Conservation (phyloP, 2,888 invertebrate genomes). For the Machimus rusticus region DNA sequence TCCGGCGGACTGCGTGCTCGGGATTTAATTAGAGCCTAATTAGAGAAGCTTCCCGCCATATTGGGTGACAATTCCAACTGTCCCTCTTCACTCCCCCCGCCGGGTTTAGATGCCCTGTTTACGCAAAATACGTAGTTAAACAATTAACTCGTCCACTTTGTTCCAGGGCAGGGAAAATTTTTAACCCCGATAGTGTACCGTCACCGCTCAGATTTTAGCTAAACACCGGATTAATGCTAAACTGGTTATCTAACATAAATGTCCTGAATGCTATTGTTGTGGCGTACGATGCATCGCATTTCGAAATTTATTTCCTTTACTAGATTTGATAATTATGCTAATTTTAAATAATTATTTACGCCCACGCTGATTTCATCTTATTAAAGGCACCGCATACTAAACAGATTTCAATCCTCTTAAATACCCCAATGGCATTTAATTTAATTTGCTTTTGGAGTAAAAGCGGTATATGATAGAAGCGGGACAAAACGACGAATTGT, state of each 20-base stretch:
- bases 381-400: background rate
- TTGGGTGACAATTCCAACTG: background rate
- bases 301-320: background rate
- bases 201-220: background rate
- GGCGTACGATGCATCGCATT: background rate
- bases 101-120: background rate
- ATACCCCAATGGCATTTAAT: background rate
- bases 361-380: conserved; percentile 9
- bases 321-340: conserved; percentile 1
- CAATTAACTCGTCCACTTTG: background rate
- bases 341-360: conserved; percentile 14
- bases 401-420: background rate
- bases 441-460: background rate
- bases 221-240: background rate
- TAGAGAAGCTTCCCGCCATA: background rate
- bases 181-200: background rate
- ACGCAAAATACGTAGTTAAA: background rate
- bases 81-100: background rate
- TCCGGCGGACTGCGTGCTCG: background rate
- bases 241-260: background rate
- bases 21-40: background rate
- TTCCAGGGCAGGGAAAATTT: background rate
- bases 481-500: background rate
- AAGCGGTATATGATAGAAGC: background rate
- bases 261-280: background rate